A percentile compares a stretch with the other conserved stretches of the same genome.
Conservation (phyloP, 2,888 invertebrate genomes). For the Maniola hyperantus region DNA sequence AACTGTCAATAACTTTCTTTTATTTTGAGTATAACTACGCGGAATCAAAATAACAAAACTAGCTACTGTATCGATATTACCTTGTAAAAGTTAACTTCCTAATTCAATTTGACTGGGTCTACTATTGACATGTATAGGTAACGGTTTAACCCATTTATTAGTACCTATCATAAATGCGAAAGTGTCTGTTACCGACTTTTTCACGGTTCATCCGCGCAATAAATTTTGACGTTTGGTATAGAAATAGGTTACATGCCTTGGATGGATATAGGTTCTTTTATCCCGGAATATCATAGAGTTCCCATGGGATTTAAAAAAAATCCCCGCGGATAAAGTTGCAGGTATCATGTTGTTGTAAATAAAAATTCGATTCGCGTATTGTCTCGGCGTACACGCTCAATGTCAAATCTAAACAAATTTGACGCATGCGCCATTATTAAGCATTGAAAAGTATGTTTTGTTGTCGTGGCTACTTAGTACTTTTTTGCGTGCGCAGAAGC, state of each 20-base stretch:
- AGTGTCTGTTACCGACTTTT: no score
- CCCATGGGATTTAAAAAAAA: no score
- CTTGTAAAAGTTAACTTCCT: slow-evolving; percentile 26
- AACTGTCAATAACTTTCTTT: slow-evolving; percentile 67
- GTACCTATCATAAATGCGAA: no score
- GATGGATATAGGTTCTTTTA: no score
- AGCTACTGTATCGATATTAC: slow-evolving; percentile 2
- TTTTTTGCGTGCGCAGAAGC: slow-evolving; percentile 43
- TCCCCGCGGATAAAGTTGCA: no score
- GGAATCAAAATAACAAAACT: slow-evolving; percentile 15
- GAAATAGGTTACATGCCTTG: no score
- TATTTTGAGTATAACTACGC: slow-evolving; percentile 31
- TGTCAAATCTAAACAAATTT: slow-evolving; percentile 65
- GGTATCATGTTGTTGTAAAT: slow-evolving; percentile 43
- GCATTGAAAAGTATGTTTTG: slow-evolving; percentile 48
- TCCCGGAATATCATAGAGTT: no score
- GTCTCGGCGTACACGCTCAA: slow-evolving; percentile 59
- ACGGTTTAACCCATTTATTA: no score
- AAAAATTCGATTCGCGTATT: slow-evolving; percentile 66
- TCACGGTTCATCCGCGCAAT: no score
- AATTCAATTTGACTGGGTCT: slow-evolving; percentile 31
- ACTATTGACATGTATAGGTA: not conserved
- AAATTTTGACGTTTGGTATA: no score
- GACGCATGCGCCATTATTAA: slow-evolving; percentile 45
- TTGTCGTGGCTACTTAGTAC: slow-evolving; percentile 39